phyloP scores from a whole-genome alignment of 2,888 invertebrate genomes.

The Xestobium rufovillosum region DNA sequence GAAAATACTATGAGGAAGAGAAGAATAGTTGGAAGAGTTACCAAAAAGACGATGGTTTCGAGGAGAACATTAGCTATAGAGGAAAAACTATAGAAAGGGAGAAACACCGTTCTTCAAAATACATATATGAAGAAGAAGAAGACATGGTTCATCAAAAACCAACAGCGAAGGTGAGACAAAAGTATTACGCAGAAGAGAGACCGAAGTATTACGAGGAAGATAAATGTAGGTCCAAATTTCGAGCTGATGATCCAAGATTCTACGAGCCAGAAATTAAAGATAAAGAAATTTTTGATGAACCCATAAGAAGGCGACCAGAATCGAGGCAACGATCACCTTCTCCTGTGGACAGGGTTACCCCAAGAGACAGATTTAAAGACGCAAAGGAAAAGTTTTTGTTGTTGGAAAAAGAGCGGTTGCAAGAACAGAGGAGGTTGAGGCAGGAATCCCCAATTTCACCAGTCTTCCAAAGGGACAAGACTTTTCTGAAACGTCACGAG shows the following conservation, averaged over 20 bases:
- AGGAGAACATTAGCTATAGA: constrained; percentile 24
- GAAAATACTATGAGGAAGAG: constrained; percentile 20
- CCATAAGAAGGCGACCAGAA: constrained; percentile 14
- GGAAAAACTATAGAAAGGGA: constrained; percentile 13
- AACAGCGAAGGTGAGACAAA: constrained; percentile 18
- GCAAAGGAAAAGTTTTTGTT: constrained; percentile 80
- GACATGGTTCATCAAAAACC: background rate
- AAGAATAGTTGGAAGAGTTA: constrained; percentile 20
- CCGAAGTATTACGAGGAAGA: constrained; percentile 23
- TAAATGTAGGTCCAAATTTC: constrained; percentile 15
- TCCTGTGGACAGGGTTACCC: constrained; percentile 49
- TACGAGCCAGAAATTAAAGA: constrained; percentile 27
- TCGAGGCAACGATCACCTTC: constrained; percentile 42
- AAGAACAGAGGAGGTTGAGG: constrained; percentile 41
- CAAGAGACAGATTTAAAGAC: constrained; percentile 74
- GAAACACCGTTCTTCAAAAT: constrained; percentile 36
- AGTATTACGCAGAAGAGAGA: constrained; percentile 24
- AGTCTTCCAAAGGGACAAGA: constrained; percentile 25
- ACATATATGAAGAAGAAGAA: background rate
- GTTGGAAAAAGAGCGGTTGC: constrained; percentile 63
- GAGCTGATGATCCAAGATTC: constrained; percentile 27
- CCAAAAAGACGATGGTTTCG: constrained; percentile 25
- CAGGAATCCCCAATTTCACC: constrained; percentile 29
- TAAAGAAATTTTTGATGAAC: background rate
- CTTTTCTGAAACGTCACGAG: constrained; percentile 32